A percentile compares a stretch with the other conserved stretches of the same genome.
Evolutionary conservation across 2,888 invertebrate species (phyloP).

Genomic region (Eurytoma adleriae): DNA sequence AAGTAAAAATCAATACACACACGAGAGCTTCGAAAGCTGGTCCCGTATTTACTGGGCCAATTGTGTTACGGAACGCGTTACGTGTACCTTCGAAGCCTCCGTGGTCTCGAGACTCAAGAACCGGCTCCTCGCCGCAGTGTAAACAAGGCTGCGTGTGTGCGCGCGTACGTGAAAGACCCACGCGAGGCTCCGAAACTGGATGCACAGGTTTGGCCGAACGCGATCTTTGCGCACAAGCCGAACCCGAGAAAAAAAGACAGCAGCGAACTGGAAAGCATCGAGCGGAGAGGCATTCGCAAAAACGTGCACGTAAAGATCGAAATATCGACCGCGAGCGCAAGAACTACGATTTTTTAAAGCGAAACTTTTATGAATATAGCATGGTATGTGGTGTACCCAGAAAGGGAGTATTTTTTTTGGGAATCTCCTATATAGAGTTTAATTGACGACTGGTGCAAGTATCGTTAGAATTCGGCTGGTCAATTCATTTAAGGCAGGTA

Average conservation of each 20-base stretch:
- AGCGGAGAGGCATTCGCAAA: constrained; percentile 41
- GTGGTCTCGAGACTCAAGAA: not conserved
- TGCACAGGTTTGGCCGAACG: constrained; percentile 53
- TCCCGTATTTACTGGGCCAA: not conserved
- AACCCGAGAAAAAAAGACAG: constrained; percentile 24
- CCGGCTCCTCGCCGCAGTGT: constrained; percentile 23
- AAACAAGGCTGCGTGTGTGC: constrained; percentile 26
- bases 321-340: constrained; percentile 16
- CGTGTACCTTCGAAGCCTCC: constrained; percentile 5
- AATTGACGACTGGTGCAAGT: not conserved
- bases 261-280: constrained; percentile 9
- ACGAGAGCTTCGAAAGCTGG: too few species aligned
- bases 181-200: constrained; percentile 54
- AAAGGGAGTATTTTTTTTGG: constrained; percentile 4
- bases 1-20: too few species aligned
- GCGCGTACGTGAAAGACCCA: constrained; percentile 50
- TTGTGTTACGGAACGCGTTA: constrained; percentile 43
- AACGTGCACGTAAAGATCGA: not conserved
- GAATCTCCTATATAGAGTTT: not conserved
- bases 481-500: not conserved
- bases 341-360: constrained; percentile 10
- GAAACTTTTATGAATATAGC: not conserved
- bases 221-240: constrained; percentile 35
- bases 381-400: not conserved
- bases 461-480: not conserved